Percentiles rank a stretch among this genome's conserved stretches.
Evolutionary conservation across 2,888 invertebrate genomes (phyloP).

Genomic region (Ochropleura leucogaster): DNA sequence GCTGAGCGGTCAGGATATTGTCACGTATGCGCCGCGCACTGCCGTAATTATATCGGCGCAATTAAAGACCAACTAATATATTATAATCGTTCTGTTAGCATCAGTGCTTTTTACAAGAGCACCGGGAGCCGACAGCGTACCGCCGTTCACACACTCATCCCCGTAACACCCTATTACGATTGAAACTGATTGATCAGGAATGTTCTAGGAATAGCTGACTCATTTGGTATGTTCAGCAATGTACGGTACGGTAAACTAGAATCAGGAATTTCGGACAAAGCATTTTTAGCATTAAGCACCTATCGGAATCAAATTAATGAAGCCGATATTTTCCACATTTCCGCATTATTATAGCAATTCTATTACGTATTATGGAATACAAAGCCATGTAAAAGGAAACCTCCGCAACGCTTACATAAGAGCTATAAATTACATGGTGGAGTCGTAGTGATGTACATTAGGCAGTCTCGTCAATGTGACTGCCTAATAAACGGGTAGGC

Average conservation of each 20-base stretch:
- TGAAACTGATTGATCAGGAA: constrained; percentile 78
- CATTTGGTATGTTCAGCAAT: constrained; percentile 39
- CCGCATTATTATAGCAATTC: constrained; percentile 19
- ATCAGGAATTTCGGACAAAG: constrained; percentile 37
- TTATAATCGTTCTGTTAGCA: constrained; percentile 90
- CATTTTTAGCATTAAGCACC: constrained; percentile 17
- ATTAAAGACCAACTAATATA: constrained; percentile 90
- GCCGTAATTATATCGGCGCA: constrained; percentile 89
- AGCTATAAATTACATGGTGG: constrained; percentile 77
- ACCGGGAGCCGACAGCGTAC: constrained; percentile 79
- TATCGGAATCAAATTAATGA: constrained; percentile 11
- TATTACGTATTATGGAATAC: constrained; percentile 35
- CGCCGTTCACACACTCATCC: constrained; percentile 78
- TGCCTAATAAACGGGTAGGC: constrained; percentile 87
- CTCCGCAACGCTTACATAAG: constrained; percentile 59
- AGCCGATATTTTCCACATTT: constrained; percentile 17
- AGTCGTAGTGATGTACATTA: constrained; percentile 81
- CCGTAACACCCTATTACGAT: constrained; percentile 80
- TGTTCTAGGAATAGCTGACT: constrained; percentile 72
- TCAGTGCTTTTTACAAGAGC: constrained; percentile 86
- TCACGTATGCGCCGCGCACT: constrained; percentile 87
- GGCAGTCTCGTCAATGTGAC: constrained; percentile 85
- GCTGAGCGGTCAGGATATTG: constrained; percentile 87
- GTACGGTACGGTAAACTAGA: constrained; percentile 18
- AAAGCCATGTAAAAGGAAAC: constrained; percentile 55